These are phyloP conservation scores for Holothuria leucospilota DNA, from an alignment of 53 echinoderm and acorn worm species.

Conservation along the genomic window DNA sequence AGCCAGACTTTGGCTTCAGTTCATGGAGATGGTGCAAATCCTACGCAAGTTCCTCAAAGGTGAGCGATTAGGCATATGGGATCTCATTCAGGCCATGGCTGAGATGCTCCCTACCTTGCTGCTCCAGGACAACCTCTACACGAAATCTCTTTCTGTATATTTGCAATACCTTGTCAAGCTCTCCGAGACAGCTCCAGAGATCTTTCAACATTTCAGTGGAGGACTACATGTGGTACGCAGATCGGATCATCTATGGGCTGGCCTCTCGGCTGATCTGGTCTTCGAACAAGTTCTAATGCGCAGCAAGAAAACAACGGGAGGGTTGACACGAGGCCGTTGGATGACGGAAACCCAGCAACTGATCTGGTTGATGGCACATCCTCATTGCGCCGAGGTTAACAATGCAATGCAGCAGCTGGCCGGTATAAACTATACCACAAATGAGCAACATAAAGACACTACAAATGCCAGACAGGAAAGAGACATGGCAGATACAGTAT, in stretches of 20 bases:
- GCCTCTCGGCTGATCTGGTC: slow-evolving; percentile 59
- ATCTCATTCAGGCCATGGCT: neutral
- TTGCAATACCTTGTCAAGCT: slow-evolving; percentile 34
- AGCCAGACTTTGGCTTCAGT: too few relatives aligned
- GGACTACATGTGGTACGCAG: slow-evolving; percentile 66
- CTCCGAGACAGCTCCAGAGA: slow-evolving; percentile 41
- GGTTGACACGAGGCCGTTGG: too few relatives aligned
- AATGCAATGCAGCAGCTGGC: neutral
- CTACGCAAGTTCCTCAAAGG: neutral
- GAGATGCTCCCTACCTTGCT: slow-evolving; percentile 2
- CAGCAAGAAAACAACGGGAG: neutral
- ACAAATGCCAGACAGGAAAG: neutral
- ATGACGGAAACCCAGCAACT: neutral
- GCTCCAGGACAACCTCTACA: slow-evolving; percentile 34
- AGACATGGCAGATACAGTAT: slow-evolving; percentile 37
- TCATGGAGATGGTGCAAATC: neutral
- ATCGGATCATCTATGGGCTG: slow-evolving; percentile 61
- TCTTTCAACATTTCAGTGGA: slow-evolving; percentile 39
- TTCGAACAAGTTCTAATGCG: slow-evolving; percentile 70
- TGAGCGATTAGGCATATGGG: neutral
- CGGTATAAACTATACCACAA: neutral
- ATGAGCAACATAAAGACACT: slow-evolving; percentile 1
- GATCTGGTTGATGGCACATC: slow-evolving; percentile 9
- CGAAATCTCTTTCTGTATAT: slow-evolving; percentile 13
- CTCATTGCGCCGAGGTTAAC: neutral